Evolutionary conservation across 64 coral and sea anemone genomes (phyloP), one percentile per base, ranked within the genome.

Genomic region (Hydrozoanthus tunicans): DNA sequence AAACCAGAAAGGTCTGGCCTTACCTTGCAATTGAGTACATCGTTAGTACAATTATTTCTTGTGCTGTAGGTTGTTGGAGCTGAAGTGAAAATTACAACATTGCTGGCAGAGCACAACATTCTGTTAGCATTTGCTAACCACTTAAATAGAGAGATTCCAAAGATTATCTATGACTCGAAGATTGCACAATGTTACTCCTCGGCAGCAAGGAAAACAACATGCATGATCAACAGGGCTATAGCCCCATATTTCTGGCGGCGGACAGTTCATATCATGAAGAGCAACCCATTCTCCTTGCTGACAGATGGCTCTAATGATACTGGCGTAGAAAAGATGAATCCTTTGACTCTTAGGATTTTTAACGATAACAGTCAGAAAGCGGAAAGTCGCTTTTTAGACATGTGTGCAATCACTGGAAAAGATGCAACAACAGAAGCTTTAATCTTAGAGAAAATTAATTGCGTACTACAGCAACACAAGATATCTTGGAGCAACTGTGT

Each of bases 61-160:
- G 32, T 43, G 32, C 32, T 43, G 51, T 26, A 82, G 78, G 65
- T 91, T 11, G 82, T 58, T n/a, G 43, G 77, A 91, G 78, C 78
- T 92, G 90, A 92, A 11, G 79, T 92, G 7, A 92, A 92, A 82
- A 52, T 92, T 7, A 79, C 90, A 52, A 62, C 26, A 59, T 59
- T 92, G 4, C 7, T 92, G 90, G 90, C 90, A 72, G 90, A 92
- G 79, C 8, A 73, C 61, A 92, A 92, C 56, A 92, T 92, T 52
- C 79, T 54, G 0, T 61, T 92, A 51, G 79, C 79, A 92, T 92
- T 92, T 92, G 53, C 90, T 17, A 92, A 92, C 51, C 90, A 83
- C 4, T 67, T 76, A 53, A 83, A 59, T 54, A 10, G 32, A 70
- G 3, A 43, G 79, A 15, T 92, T 73, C 90, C 90, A 53, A 92